Evolutionary conservation across 2,797 vertebrate species (phyloP), one percentile per base, ranked within the genome.

Genomic region (Chelon labrosus): DNA sequence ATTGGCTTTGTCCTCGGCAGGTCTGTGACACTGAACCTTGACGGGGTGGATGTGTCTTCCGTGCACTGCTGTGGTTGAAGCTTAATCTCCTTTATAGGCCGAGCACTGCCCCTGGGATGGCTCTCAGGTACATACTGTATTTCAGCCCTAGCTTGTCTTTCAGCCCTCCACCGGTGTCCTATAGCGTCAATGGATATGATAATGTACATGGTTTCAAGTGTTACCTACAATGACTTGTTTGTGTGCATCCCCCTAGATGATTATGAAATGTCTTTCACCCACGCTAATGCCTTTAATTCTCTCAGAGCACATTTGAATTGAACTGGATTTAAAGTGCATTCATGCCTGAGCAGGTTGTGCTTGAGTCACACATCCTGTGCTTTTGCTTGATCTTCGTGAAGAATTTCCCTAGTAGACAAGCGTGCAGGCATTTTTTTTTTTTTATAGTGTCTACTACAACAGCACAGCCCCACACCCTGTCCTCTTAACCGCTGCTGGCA

Each of bases 71-170:
- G 78, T 65, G 71, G 66, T 72, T 82, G 77, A 67, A 80, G 85
- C 59, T 55, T 82, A 74, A 79, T 83, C 72, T 78, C 38, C 79
- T 65, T 85, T 70, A 77, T 78, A 70, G 76, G 59, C 27, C 19
- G 55, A 73, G 69, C 55, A 11, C 65, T 64, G 77, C 80, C 82
- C 78, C 73, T 77, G 84, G 79, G 77, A 84, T 73, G 54, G 61
- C 72, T 86, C 66, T 75, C 25, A 52, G 62, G 85, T 77, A 51
- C 83, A 77, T 80, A 88, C 85, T 87, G 84, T 85, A 78, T 91
- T 89, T 89, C 91, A 91, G 73, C 27, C 31, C 53, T 27, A 58
- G 79, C 82, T 90, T 85, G 70, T 84, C 84, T 88, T 92, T 88
- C 86, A 86, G 51, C 25, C 60, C 38, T 73, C 47, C 38, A 4